Evolutionary conservation across 2,888 invertebrate genomes (phyloP).

Genomic region (Cetonia aurata): DNA sequence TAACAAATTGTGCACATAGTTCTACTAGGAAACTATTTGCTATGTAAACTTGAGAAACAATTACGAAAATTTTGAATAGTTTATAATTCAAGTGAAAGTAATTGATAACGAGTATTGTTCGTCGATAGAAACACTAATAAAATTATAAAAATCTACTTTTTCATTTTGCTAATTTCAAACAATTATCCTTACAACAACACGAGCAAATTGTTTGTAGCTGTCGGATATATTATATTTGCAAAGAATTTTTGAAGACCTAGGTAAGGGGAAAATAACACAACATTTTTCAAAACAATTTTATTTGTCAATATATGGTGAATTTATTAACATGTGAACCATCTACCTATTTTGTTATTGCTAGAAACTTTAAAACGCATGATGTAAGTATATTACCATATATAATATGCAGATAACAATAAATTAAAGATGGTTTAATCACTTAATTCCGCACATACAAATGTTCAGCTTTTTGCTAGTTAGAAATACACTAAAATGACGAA

Average conservation of each 20-base stretch:
- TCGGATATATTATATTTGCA: background rate
- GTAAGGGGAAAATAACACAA: slow-evolving; percentile 2
- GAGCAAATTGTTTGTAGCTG: too few species aligned
- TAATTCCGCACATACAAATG: background rate
- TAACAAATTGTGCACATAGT: slow-evolving; percentile 40
- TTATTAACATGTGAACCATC: slow-evolving; percentile 46
- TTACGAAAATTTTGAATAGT: slow-evolving; percentile 32
- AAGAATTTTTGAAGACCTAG: background rate
- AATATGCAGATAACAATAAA: too few species aligned
- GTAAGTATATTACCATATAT: slow-evolving; percentile 28
- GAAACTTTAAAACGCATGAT: slow-evolving; percentile 40
- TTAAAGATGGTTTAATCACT: background rate
- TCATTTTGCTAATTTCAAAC: slow-evolving; percentile 6
- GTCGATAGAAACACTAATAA: slow-evolving; percentile 46
- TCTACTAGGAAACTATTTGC: slow-evolving; percentile 38
- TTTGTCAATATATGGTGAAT: slow-evolving; percentile 45
- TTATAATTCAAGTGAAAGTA: slow-evolving; percentile 35
- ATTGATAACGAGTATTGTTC: slow-evolving; percentile 43
- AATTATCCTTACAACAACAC: background rate
- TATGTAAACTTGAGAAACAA: slow-evolving; percentile 31
- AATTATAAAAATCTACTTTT: slow-evolving; percentile 32
- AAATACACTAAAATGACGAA: background rate
- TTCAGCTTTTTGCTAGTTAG: background rate
- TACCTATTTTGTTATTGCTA: slow-evolving; percentile 43
- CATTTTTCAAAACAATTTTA: slow-evolving; percentile 45